A percentile compares a stretch with the other conserved stretches of the same genome.
These are phyloP conservation scores for Mionectes olivaceus DNA, from an alignment of 2,797 vertebrate species.

Conservation along the genomic window DNA sequence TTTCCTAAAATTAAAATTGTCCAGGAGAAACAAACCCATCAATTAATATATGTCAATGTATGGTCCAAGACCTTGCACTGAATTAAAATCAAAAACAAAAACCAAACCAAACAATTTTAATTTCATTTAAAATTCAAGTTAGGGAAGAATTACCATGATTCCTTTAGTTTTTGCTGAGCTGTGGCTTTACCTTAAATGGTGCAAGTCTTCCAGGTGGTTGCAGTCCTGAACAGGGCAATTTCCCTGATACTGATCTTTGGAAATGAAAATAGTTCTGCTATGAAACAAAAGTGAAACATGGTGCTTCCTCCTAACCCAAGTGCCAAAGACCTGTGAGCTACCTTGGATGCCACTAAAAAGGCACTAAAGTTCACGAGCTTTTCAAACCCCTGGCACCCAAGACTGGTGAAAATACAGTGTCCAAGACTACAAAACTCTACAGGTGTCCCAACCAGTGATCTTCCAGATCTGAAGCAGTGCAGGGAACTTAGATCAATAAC, in stretches of 20 bases:
- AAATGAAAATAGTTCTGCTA: not conserved
- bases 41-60: not conserved
- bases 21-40: not conserved
- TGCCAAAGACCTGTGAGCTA: not conserved
- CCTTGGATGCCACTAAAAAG: not conserved
- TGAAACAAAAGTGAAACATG: not conserved
- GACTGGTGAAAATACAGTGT: rapidly evolving
- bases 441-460: not conserved
- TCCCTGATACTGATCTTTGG: constrained; percentile 37
- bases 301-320: not conserved
- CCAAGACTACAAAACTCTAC: not conserved
- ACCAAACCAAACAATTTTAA: not conserved
- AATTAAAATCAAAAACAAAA: not conserved
- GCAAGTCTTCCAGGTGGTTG: not conserved
- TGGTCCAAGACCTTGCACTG: not conserved
- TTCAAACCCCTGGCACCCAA: not conserved
- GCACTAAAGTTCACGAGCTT: not conserved
- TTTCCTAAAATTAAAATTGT: not conserved
- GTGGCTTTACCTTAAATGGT: not conserved
- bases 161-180: not conserved
- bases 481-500: not conserved
- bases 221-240: not conserved
- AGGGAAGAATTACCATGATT: not conserved
- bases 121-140: not conserved
- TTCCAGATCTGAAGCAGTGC: not conserved